Evolutionary conservation across 2,888 invertebrate genomes (phyloP).

Genomic region (Chymomyza fuscimana): DNA sequence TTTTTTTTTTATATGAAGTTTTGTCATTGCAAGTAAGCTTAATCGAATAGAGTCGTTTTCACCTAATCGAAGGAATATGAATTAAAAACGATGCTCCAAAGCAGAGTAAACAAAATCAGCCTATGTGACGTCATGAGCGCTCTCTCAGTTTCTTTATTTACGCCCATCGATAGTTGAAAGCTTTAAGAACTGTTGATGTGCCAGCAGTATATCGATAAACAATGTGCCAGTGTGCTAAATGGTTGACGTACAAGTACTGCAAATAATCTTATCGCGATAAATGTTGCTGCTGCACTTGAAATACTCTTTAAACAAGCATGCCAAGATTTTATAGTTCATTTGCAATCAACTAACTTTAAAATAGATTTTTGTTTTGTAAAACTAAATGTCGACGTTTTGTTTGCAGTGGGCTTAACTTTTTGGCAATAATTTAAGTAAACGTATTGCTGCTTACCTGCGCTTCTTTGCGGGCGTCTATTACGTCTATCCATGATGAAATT

Average conservation of each 20-base stretch:
- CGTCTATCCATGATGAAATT: constrained; percentile 52
- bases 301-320: not conserved
- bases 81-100: too few relatives aligned
- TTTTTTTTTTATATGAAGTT: too few relatives aligned
- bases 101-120: too few relatives aligned
- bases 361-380: not conserved
- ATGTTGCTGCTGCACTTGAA: not conserved
- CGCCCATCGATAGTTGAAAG: too few relatives aligned
- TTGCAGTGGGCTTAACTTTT: not conserved
- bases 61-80: too few relatives aligned
- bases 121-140: too few relatives aligned
- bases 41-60: too few relatives aligned
- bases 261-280: not conserved
- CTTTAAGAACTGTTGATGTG: too few relatives aligned
- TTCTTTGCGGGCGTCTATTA: constrained; percentile 29
- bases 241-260: too few relatives aligned
- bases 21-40: too few relatives aligned
- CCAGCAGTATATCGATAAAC: not conserved
- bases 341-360: not conserved
- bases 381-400: not conserved
- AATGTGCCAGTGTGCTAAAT: not conserved
- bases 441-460: constrained; percentile 47
- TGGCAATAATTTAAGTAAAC: not conserved
- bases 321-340: not conserved
- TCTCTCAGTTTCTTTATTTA: too few relatives aligned